phyloP scores from a whole-genome alignment of 2,797 vertebrate genomes.

The Lycodopsis pacificus region DNA sequence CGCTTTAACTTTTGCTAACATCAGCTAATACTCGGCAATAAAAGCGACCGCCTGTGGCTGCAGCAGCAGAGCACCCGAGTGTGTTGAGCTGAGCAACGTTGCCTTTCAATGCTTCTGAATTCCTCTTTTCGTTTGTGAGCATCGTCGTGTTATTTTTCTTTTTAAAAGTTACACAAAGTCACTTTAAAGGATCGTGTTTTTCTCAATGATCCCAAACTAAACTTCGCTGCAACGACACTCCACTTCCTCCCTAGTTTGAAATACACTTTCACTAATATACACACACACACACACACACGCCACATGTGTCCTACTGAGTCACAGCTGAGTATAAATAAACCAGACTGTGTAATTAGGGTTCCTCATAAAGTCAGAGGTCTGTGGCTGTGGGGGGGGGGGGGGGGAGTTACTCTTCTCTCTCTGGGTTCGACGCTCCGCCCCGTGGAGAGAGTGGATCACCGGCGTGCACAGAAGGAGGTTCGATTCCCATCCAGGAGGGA shows the following conservation, averaged over 20 bases:
- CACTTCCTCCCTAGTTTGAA: slow-evolving; percentile 36
- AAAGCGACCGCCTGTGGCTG: background rate
- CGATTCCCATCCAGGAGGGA: slow-evolving; percentile 8
- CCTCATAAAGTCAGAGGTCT: slow-evolving; percentile 70
- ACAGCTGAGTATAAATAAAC: slow-evolving; percentile 79
- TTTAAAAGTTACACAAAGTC: background rate
- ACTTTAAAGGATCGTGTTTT: slow-evolving; percentile 19
- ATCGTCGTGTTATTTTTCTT: background rate
- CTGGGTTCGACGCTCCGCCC: slow-evolving; percentile 35
- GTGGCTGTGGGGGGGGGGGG: slow-evolving; percentile 52
- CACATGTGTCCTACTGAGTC: slow-evolving; percentile 74
- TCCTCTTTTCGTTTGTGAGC: background rate
- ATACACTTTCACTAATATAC: slow-evolving; percentile 47
- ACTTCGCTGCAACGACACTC: slow-evolving; percentile 15
- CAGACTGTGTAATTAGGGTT: slow-evolving; percentile 75
- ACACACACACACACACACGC: slow-evolving; percentile 9
- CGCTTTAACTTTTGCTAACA: background rate
- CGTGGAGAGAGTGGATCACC: slow-evolving; percentile 37
- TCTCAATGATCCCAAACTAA: slow-evolving; percentile 1
- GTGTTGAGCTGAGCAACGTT: background rate
- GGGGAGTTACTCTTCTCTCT: slow-evolving; percentile 47
- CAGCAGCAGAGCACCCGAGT: background rate
- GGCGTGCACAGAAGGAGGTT: slow-evolving; percentile 34
- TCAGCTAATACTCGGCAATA: background rate
- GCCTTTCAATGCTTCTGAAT: background rate